Evolutionary conservation across 2,113 vertebrate species (phyloP).

Genomic region (Calonectris borealis): DNA sequence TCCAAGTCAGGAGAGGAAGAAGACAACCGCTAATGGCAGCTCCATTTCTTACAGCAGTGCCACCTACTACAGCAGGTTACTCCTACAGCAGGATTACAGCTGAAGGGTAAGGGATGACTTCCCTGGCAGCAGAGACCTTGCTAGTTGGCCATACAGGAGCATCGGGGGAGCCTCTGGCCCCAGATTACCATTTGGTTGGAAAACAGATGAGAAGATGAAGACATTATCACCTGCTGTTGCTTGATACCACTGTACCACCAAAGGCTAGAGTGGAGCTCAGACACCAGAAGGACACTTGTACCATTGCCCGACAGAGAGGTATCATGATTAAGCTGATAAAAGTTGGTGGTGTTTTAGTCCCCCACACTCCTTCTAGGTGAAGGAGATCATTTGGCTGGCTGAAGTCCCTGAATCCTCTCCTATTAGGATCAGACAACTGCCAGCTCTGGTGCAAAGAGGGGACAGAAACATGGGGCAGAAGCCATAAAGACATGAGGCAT

Average conservation of each 20-base stretch:
- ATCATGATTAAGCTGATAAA: not conserved
- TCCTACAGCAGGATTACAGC: not conserved
- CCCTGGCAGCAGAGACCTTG: not conserved
- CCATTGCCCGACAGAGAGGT: not conserved
- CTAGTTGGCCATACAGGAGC: not conserved
- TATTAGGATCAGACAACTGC: not conserved
- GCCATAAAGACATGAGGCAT: not conserved
- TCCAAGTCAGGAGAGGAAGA: not conserved
- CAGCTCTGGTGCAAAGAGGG: not conserved
- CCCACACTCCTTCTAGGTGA: not conserved
- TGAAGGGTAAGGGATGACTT: not conserved
- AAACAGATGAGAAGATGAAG: not conserved
- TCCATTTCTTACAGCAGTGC: not conserved
- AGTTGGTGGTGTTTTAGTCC: not conserved
- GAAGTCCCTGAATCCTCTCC: not conserved
- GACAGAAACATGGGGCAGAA: not conserved
- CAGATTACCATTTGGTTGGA: not conserved
- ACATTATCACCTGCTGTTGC: not conserved
- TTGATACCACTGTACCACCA: not conserved
- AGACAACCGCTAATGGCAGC: not conserved
- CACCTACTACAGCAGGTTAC: not conserved
- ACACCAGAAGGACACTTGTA: not conserved
- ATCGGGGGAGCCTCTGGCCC: not conserved
- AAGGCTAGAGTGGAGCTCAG: not conserved
- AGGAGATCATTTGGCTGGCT: not conserved